These are phyloP conservation scores for Rhinoraja longicauda DNA, from an alignment of 2,797 vertebrate genomes.

Conservation along the genomic window DNA sequence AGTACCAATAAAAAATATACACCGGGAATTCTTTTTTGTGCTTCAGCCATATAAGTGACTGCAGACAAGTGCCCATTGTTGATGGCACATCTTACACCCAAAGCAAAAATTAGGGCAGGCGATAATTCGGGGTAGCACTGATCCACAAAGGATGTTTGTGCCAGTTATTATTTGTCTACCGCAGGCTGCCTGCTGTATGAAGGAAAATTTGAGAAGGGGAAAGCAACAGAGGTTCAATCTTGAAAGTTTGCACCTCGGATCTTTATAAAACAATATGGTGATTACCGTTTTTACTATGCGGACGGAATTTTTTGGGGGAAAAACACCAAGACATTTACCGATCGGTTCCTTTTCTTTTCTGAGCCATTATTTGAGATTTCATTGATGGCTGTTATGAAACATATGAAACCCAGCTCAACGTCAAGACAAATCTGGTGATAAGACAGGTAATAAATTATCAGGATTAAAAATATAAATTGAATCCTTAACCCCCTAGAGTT, in stretches of 20 bases:
- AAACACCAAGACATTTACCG: not conserved
- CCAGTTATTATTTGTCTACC: not conserved
- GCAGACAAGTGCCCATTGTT: not conserved
- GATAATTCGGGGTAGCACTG: not conserved
- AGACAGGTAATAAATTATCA: not conserved
- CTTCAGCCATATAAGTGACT: not conserved
- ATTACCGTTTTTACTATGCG: not conserved
- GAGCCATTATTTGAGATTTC: too few species aligned
- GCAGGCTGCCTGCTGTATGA: not conserved
- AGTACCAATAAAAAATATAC: not conserved
- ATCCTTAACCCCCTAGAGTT: not conserved
- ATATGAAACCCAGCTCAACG: not conserved
- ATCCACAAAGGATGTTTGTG: not conserved
- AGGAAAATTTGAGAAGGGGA: too few species aligned
- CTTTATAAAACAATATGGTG: not conserved
- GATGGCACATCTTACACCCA: not conserved
- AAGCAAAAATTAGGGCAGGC: not conserved
- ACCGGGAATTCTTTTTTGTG: not conserved
- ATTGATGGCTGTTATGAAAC: not conserved
- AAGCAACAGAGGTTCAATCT: not conserved
- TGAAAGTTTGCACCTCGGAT: too few species aligned
- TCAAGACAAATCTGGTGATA: not conserved
- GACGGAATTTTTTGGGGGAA: not conserved
- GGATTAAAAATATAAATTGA: not conserved
- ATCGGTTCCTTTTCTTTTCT: not conserved